These are phyloP conservation scores for Linnaemya tessellans DNA, from an alignment of 2,888 invertebrate genomes.

Conservation along the genomic window DNA sequence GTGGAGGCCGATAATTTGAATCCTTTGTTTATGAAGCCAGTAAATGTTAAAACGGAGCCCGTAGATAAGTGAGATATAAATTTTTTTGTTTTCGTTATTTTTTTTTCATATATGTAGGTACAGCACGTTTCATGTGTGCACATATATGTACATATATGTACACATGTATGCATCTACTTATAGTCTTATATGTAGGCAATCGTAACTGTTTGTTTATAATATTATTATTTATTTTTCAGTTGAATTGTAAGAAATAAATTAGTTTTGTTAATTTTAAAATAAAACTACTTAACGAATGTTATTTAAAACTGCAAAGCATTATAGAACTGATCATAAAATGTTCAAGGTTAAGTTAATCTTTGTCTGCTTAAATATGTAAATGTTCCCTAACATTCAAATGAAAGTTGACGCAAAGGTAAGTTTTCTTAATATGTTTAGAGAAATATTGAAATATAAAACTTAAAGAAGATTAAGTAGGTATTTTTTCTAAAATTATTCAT, in stretches of 20 bases:
- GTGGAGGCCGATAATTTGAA: conserved; percentile 55
- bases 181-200: no score
- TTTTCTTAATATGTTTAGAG: neutral
- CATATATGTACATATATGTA: no score
- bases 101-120: no score
- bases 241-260: neutral
- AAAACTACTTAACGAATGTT: neutral
- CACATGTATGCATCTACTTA: no score
- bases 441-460: no score
- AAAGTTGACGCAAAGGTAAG: neutral
- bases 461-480: no score
- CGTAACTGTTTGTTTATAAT: no score
- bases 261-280: no score
- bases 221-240: neutral
- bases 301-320: neutral
- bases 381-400: neutral
- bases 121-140: no score
- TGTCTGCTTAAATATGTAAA: neutral
- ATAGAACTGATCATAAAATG: neutral
- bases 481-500: no score
- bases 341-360: no score
- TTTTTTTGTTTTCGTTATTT: no score
- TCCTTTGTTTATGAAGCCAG: conserved; percentile 34
- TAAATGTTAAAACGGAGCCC: conserved; percentile 50
- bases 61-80: conserved; percentile 31